Evolutionary conservation across 2,113 vertebrate genomes (phyloP).

Genomic region (Prunella fulvescens): DNA sequence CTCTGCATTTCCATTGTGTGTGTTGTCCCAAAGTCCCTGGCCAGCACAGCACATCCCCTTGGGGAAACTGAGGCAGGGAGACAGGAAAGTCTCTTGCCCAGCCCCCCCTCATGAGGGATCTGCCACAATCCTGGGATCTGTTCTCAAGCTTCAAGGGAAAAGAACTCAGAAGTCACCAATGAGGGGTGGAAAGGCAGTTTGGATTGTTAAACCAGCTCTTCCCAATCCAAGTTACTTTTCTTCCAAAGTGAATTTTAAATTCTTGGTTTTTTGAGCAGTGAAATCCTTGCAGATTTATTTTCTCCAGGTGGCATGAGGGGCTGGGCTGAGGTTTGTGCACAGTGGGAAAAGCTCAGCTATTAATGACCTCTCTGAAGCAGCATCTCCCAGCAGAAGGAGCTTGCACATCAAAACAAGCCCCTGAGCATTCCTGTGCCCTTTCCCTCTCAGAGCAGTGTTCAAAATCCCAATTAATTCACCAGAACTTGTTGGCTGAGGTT

Average conservation of each 20-base stretch:
- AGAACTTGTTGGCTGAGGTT: not conserved
- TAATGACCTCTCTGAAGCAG: not conserved
- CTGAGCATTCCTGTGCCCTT: not conserved
- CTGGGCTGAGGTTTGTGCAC: not conserved
- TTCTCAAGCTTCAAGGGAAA: not conserved
- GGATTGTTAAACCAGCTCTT: not conserved
- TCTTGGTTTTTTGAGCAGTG: not conserved
- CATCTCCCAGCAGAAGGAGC: not conserved
- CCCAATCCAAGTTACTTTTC: rapidly evolving
- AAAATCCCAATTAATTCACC: not conserved
- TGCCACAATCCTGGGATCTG: not conserved
- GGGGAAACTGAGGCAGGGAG: not conserved
- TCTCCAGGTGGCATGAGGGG: not conserved
- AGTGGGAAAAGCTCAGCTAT: rapidly evolving
- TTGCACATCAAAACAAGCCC: not conserved
- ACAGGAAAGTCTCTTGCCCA: not conserved
- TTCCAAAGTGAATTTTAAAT: not conserved
- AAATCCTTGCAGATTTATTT: not conserved
- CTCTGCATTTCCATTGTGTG: not conserved
- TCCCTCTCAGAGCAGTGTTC: not conserved
- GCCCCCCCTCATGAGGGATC: rapidly evolving
- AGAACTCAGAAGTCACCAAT: not conserved
- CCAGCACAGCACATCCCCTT: not conserved
- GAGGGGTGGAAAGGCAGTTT: not conserved
- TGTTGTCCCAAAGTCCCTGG: not conserved